Evolutionary conservation across 1,140 invertebrate genomes (phyloP), one percentile per base, ranked within the genome.

Genomic region (Temnothorax curvispinosus): DNA sequence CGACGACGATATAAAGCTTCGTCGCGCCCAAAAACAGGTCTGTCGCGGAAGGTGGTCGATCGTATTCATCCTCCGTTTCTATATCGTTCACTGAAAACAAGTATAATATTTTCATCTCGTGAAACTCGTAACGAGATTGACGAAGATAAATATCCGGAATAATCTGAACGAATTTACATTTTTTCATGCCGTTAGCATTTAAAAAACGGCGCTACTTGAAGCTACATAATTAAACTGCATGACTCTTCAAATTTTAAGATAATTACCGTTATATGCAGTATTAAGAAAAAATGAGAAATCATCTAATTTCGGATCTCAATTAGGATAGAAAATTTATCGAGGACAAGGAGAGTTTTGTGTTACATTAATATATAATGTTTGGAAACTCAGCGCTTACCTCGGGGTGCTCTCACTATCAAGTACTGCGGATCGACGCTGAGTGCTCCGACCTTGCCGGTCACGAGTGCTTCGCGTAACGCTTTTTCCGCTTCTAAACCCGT

Each of bases 1-100:
- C 98, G 60, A 98, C 95, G 13, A 99, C 97, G 86, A 98, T 97
- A 95, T 98, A 98, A 77, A 98, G 95, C 91, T 98, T 98, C 3
- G 97, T 97, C 11, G 92, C 91, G 62, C 92, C 92, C 21, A 94
- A 87, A 54, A 95, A 90, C n/a, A 95, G 82, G 58, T 93, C 92
- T 41, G 93, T 90, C 52, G 93, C 90, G 52, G 92, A 88, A 18
- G 90, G 87, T 58, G 88, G 90, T 47, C 88, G 92, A 72, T 94
- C 94, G 35, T 93, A 92, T 44, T 93, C 89, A 54, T 94, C 92
- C 50, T 91, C 91, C 88, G 92, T 90, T 35, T 91, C 88, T 75
- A 93, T 75, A 38, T 94, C 93, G 87, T 94, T 94, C 50, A 93
- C 94, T 95, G 87, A 15, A 84, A 84, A 9, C 11, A 75, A 47